These are phyloP conservation scores for Haemorhous mexicanus DNA, from an alignment of 2,113 vertebrate species.

Conservation along the genomic window DNA sequence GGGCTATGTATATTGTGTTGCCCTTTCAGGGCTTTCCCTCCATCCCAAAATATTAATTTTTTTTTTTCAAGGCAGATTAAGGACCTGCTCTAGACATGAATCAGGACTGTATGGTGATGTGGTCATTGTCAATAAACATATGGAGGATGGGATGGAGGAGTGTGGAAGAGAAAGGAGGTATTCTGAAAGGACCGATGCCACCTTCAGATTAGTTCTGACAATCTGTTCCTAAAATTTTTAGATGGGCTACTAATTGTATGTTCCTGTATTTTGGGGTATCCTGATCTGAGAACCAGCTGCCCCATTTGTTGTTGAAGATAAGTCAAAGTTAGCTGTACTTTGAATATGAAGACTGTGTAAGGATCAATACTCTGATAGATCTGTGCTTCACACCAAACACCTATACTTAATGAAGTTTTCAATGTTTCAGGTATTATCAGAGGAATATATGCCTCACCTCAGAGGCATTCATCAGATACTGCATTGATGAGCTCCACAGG, in stretches of 20 bases:
- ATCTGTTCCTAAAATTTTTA: neutral
- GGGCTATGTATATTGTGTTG: neutral
- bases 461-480: neutral
- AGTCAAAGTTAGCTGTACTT: neutral
- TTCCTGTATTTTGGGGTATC: neutral
- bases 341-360: neutral
- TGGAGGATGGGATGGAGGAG: neutral
- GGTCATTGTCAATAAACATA: neutral
- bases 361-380: neutral
- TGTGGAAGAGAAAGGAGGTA: neutral
- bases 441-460: neutral
- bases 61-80: neutral
- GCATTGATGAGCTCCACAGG: neutral
- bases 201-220: neutral
- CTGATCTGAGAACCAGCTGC: neutral
- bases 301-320: neutral
- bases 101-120: neutral
- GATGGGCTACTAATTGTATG: neutral
- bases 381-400: neutral
- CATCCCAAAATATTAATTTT: neutral
- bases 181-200: neutral
- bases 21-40: neutral
- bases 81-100: neutral
- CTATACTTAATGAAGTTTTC: neutral
- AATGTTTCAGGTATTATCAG: neutral